These are phyloP conservation scores for Thera britannica DNA, from an alignment of 2,888 invertebrate genomes.

Conservation along the genomic window DNA sequence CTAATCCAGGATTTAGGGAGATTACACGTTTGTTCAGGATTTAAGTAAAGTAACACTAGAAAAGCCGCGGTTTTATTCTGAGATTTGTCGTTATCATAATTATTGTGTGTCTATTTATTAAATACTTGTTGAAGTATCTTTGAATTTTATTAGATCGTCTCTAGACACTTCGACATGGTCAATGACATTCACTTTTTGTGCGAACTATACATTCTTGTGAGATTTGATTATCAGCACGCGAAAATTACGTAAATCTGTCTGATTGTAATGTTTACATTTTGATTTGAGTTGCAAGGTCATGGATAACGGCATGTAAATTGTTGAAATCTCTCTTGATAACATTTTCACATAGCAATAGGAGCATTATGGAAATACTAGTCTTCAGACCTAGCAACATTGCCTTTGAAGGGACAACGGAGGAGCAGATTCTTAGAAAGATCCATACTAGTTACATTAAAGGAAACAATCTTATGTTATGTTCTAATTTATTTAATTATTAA, in stretches of 20 bases:
- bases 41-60: conserved; percentile 26
- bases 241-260: conserved; percentile 41
- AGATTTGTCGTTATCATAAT: conserved; percentile 10
- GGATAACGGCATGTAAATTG: conserved; percentile 17
- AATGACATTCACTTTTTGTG: conserved; percentile 39
- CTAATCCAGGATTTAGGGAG: conserved; percentile 65
- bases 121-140: too few species aligned
- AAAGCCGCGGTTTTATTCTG: conserved; percentile 12
- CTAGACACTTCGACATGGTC: too few species aligned
- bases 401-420: too few species aligned
- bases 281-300: conserved; percentile 41
- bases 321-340: conserved; percentile 21
- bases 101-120: too few species aligned
- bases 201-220: conserved; percentile 20
- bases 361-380: too few species aligned
- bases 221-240: conserved; percentile 34
- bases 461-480: too few species aligned
- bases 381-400: too few species aligned
- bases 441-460: too few species aligned
- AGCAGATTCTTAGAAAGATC: too few species aligned
- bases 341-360: too few species aligned
- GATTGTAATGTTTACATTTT: conserved; percentile 42
- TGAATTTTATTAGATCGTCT: too few species aligned
- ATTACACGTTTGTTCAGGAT: conserved; percentile 56
- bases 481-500: too few species aligned